Evolutionary conservation across 2,888 invertebrate genomes (phyloP), one percentile per base, ranked within the genome.

Genomic region (Polydrusus pterygomalis): DNA sequence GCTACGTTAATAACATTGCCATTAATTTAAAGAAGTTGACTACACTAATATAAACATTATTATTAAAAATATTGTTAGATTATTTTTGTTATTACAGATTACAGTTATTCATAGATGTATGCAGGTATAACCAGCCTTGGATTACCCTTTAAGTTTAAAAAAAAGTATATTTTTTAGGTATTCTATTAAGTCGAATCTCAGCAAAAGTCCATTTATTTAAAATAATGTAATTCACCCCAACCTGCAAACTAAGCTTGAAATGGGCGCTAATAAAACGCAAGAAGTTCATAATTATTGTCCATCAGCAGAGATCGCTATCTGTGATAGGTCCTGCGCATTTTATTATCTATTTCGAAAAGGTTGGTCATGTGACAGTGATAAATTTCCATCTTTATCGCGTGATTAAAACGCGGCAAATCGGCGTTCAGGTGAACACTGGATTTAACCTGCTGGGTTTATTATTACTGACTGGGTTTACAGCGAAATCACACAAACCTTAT

Each of bases 341-440:
- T 77, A 78, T 81, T 81, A 81, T 81, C 81, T 79, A 78, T 79
- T 75, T 77, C 62, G 74, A 76, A 77, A 72, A 73, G 58, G 80
- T 80, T 78, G 79, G 80, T 81, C 82, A 82, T 80, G 82, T 81
- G 82, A 81, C 80, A 79, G 81, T 82, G 82, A 83, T 83, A 83
- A 82, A 83, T 83, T 82, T 82, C 80, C 81, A 79, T 82, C 81
- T 83, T 83, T 81, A 81, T 83, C 45, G 74, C 74, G 69, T 74
- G 74, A 69, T 74, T 69, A 69, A 79, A 82, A 79, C 79, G 74
- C 74, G 78, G 80, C 79, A 80, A 78, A 79, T 70, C 79, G 82
- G 79, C 81, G 82, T 80, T 82, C 79, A 81, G 81, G 80, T 81
- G 82, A 83, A 80, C 82, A 82, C 82, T 82, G 77, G 80, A 81